These are phyloP conservation scores for Montipora capricornis DNA, from an alignment of 64 coral and sea anemone genomes.

Conservation along the genomic window DNA sequence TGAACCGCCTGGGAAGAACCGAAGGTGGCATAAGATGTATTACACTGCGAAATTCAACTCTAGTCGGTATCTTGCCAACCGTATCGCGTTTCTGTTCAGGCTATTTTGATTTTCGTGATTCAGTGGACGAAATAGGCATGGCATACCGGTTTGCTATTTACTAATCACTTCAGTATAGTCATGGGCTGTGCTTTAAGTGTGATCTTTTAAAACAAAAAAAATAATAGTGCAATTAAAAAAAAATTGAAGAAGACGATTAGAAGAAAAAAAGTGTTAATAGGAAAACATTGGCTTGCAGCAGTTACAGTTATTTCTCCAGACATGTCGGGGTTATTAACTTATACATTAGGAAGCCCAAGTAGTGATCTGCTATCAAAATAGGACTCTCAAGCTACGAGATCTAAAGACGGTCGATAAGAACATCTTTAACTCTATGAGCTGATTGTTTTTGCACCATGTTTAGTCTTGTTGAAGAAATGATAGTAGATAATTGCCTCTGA, in stretches of 20 bases:
- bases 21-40: not conserved
- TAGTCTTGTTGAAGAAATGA: not conserved
- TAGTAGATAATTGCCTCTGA: not conserved
- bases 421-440: not conserved
- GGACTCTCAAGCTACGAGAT: not conserved
- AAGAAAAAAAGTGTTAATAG: not conserved
- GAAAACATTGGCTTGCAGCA: not conserved
- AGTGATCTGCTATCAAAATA: conserved; percentile 4
- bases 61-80: conserved; percentile 10
- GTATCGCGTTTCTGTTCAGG: conserved; percentile 8
- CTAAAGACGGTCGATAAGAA: not conserved
- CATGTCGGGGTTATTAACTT: not conserved
- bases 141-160: not conserved
- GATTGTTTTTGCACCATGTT: too few relatives aligned
- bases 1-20: conserved; percentile 41
- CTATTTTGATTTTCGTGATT: not conserved
- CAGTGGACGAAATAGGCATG: not conserved
- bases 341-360: not conserved
- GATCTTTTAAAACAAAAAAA: not conserved
- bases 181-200: not conserved
- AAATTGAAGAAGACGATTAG: not conserved
- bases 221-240: not conserved
- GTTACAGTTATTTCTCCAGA: not conserved
- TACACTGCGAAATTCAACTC: conserved; percentile 25
- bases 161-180: not conserved